A percentile compares a stretch with the other conserved stretches of the same genome.
Evolutionary conservation across 1,140 invertebrate species (phyloP).

Genomic region (Lasaia peninsularis): DNA sequence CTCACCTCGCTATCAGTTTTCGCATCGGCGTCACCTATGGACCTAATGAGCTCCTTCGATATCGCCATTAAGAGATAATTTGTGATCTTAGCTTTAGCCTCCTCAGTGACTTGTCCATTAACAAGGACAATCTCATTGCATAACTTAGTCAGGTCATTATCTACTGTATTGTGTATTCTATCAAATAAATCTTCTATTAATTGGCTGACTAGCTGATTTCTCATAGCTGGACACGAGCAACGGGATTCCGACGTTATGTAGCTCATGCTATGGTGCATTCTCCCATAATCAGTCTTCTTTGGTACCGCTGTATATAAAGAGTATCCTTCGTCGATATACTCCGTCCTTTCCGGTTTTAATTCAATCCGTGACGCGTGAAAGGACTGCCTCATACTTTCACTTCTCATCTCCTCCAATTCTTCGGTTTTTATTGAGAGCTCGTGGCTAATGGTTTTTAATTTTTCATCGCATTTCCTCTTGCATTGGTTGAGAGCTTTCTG

Average conservation of each 20-base stretch:
- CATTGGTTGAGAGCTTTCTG: slow-evolving; percentile 66
- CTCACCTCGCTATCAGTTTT: slow-evolving; percentile 74
- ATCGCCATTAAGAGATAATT: slow-evolving; percentile 74
- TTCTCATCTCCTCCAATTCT: slow-evolving; percentile 66
- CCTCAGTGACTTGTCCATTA: slow-evolving; percentile 49
- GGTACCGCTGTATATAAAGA: slow-evolving; percentile 64
- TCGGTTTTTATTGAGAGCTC: slow-evolving; percentile 73
- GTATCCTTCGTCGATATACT: slow-evolving; percentile 64
- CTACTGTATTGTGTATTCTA: slow-evolving; percentile 58
- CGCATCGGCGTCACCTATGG: slow-evolving; percentile 68
- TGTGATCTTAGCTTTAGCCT: slow-evolving; percentile 69
- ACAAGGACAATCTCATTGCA: slow-evolving; percentile 55
- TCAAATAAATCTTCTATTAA: slow-evolving; percentile 68
- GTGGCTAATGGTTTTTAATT: slow-evolving; percentile 68
- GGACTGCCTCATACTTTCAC: slow-evolving; percentile 61
- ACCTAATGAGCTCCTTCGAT: slow-evolving; percentile 70
- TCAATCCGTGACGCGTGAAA: slow-evolving; percentile 60
- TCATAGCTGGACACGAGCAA: slow-evolving; percentile 66
- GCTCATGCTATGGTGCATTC: slow-evolving; percentile 70
- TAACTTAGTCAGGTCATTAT: slow-evolving; percentile 56
- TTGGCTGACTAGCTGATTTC: slow-evolving; percentile 64
- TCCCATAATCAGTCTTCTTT: slow-evolving; percentile 65
- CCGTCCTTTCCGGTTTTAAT: slow-evolving; percentile 60
- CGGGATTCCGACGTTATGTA: slow-evolving; percentile 58
- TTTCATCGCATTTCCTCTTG: slow-evolving; percentile 70